Evolutionary conservation across 2,888 invertebrate species (phyloP).

Genomic region (Capitulum mitella): DNA sequence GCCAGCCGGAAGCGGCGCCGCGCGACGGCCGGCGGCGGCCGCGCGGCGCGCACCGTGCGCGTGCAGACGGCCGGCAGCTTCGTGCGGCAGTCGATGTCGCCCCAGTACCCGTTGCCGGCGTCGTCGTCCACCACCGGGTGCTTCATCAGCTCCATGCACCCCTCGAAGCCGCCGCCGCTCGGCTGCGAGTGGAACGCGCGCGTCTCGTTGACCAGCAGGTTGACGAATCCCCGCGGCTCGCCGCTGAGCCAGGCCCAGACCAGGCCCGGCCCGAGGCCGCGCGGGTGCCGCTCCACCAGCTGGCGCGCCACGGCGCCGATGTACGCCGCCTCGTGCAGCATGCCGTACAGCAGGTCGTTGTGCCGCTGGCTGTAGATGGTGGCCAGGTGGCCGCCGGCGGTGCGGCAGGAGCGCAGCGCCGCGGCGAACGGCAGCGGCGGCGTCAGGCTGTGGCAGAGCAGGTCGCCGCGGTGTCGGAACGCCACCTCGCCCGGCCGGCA

Average conservation of each 20-base stretch:
- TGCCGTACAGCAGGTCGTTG: background rate
- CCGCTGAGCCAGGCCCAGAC: slow-evolving; percentile 2
- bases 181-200: background rate
- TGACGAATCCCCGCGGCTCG: background rate
- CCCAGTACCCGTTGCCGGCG: background rate
- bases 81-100: background rate
- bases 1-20: background rate
- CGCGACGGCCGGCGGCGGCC: background rate
- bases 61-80: background rate
- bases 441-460: slow-evolving; percentile 1
- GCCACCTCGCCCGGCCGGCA: background rate
- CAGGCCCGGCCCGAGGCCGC: background rate
- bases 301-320: background rate
- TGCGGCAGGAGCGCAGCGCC: background rate
- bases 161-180: background rate
- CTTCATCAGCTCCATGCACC: slow-evolving; percentile 1
- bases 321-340: background rate
- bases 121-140: background rate
- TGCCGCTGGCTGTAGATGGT: background rate
- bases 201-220: background rate
- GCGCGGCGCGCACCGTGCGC: background rate
- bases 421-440: background rate
- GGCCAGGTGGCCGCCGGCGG: background rate
- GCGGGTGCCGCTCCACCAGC: background rate
- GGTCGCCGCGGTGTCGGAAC: background rate